Evolutionary conservation across 2,113 vertebrate species (phyloP).

Genomic region (Spea bombifrons): DNA sequence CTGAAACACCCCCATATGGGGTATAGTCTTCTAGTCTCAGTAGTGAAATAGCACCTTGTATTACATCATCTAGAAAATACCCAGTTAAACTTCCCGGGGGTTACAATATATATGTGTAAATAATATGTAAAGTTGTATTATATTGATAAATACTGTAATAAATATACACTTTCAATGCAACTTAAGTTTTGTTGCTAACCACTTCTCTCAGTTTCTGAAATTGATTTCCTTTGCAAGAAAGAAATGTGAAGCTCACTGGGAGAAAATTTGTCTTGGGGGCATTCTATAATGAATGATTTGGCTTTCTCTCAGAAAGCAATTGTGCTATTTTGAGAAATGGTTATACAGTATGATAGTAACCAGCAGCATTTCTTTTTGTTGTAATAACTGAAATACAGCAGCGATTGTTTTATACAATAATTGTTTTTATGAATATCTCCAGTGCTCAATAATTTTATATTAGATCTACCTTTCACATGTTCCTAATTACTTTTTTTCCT

Average conservation of each 20-base stretch:
- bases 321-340: constrained; percentile 64
- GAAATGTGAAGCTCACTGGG: constrained; percentile 52
- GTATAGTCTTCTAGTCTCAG: background rate
- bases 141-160: constrained; percentile 37
- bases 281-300: constrained; percentile 63
- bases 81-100: constrained; percentile 1
- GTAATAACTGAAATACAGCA: constrained; percentile 60
- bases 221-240: constrained; percentile 59
- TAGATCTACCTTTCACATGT: constrained; percentile 40
- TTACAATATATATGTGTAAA: constrained; percentile 17
- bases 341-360: constrained; percentile 56
- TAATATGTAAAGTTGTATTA: constrained; percentile 33
- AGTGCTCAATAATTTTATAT: constrained; percentile 54
- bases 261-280: constrained; percentile 61
- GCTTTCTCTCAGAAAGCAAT: constrained; percentile 55
- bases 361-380: constrained; percentile 57
- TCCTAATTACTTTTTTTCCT: constrained; percentile 57
- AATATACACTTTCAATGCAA: constrained; percentile 26
- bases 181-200: constrained; percentile 48
- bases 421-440: constrained; percentile 58
- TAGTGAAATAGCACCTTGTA: background rate
- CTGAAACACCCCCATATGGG: background rate
- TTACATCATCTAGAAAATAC: background rate
- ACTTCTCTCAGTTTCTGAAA: constrained; percentile 55
- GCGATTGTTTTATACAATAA: constrained; percentile 58